phyloP scores from a whole-genome alignment of 2,797 vertebrate species.

The Thalassophryne amazonica region DNA sequence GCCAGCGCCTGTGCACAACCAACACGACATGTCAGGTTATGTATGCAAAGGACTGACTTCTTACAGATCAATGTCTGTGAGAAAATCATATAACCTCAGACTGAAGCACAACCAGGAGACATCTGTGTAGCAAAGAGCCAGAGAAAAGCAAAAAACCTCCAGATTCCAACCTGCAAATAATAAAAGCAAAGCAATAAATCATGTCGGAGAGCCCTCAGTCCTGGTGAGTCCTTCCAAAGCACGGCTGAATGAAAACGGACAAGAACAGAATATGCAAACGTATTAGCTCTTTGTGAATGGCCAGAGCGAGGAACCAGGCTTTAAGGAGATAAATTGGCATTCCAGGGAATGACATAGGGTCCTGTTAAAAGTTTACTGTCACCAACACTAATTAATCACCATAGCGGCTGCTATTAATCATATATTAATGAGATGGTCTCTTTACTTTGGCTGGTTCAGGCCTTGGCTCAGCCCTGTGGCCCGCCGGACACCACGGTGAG shows the following conservation, averaged over 20 bases:
- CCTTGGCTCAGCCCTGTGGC: slow-evolving; percentile 52
- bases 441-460: slow-evolving; percentile 78
- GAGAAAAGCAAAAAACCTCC: slow-evolving; percentile 64
- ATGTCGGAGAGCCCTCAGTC: slow-evolving; percentile 81
- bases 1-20: not conserved
- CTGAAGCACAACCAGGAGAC: slow-evolving; percentile 78
- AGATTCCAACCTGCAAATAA: slow-evolving; percentile 87
- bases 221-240: slow-evolving; percentile 75
- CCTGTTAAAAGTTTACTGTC: slow-evolving; percentile 81
- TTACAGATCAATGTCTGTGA: slow-evolving; percentile 67
- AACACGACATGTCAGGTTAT: not conserved
- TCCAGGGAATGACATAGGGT: slow-evolving; percentile 62
- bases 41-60: not conserved
- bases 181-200: slow-evolving; percentile 91
- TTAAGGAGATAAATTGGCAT: slow-evolving; percentile 71
- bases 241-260: slow-evolving; percentile 82
- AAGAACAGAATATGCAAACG: slow-evolving; percentile 90
- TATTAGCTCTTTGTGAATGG: slow-evolving; percentile 51
- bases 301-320: slow-evolving; percentile 23
- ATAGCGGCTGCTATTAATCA: slow-evolving; percentile 83
- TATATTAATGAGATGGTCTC: slow-evolving; percentile 85
- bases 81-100: slow-evolving; percentile 90
- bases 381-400: slow-evolving; percentile 89
- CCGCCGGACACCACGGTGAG: slow-evolving; percentile 71
- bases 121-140: slow-evolving; percentile 80